Base-by-base conservation (phyloP, 2,797 vertebrate species). In the Leptatherina wallacei region DNA sequence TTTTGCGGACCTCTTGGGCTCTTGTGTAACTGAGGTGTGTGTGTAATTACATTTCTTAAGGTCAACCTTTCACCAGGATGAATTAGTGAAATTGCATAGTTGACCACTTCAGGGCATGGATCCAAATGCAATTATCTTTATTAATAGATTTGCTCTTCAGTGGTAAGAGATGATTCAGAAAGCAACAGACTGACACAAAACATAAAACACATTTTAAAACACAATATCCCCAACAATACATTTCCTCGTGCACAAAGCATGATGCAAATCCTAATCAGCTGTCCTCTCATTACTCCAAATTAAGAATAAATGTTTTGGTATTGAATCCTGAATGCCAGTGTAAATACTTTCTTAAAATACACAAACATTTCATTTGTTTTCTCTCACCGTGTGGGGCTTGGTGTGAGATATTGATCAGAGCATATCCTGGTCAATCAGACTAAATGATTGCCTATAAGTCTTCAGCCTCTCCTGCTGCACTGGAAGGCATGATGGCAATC, bases 41-140 rank as follows among this genome's bases (percentile, higher is more conserved):
- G 91, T 91, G 93, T 95, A 95, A 95, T 95, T 95, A 95, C 93
- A 94, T 94, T 94, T 92, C 91, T 94, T 95, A 95, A 95, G 94
- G 94, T 95, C 94, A 95, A 91, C 93, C 94, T 94, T 94, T 95
- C 93, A 94, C 93, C 83, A 92, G 93, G 93, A 95, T 94, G 92
- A 95, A 95, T 95, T 94, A 95, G 94, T 93, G 91, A 94, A 95
- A 95, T 94, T 94, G 93, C 92, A 91, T 93, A 95, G 94, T 93
- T 94, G 94, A 95, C 93, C 94, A 95, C 94, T 95, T 93, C 90
- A 89, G 92, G 93, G 92, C 92, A 92, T 81, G 85, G 89, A 93
- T 94, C 90, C 89, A 90, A 93, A 95, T 85, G 94, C 92, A 95
- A 95, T 95, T 95, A 95, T 93, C 93, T 93, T 90, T 91, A 91